A percentile compares a stretch with the other conserved stretches of the same genome.
Conservation (phyloP, 2,888 invertebrate genomes). For the Scrobipalpa costella region DNA sequence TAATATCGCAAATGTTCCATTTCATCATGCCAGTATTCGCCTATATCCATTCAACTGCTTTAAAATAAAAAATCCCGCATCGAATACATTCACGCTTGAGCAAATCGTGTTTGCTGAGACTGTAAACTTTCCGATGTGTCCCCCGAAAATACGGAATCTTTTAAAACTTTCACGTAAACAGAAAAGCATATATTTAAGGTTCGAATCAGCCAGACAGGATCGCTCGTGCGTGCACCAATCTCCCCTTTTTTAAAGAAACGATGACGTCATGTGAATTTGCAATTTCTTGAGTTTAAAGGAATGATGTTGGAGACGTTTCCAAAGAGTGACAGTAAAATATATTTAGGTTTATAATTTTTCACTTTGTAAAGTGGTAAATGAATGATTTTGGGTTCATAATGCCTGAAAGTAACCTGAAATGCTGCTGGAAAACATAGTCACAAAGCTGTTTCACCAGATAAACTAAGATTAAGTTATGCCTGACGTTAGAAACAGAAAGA, state of each 20-base stretch:
- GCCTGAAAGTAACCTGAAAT: too few species aligned
- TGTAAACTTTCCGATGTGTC: slow-evolving; percentile 42
- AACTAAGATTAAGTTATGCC: too few species aligned
- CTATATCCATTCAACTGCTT: slow-evolving; percentile 11
- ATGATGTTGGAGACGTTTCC: not conserved
- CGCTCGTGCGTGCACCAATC: slow-evolving; percentile 42
- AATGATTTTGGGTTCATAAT: too few species aligned
- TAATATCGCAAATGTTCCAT: slow-evolving; percentile 8
- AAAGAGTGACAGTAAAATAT: too few species aligned
- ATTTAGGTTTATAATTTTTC: too few species aligned
- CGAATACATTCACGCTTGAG: slow-evolving; percentile 45
- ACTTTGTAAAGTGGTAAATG: too few species aligned
- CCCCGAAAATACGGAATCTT: slow-evolving; percentile 45
- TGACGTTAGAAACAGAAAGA: too few species aligned
- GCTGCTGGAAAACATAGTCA: too few species aligned
- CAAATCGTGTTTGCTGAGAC: slow-evolving; percentile 51
- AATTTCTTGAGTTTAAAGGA: slow-evolving; percentile 22
- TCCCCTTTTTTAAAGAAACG: slow-evolving; percentile 11
- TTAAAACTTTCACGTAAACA: slow-evolving; percentile 61
- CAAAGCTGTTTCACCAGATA: too few species aligned
- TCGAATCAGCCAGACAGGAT: slow-evolving; percentile 42
- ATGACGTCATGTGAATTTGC: slow-evolving; percentile 28
- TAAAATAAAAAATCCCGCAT: slow-evolving; percentile 26
- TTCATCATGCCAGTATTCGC: not conserved
- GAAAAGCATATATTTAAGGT: slow-evolving; percentile 60